Evolutionary conservation across 2,888 invertebrate species (phyloP).

Genomic region (Portevinia maculata): DNA sequence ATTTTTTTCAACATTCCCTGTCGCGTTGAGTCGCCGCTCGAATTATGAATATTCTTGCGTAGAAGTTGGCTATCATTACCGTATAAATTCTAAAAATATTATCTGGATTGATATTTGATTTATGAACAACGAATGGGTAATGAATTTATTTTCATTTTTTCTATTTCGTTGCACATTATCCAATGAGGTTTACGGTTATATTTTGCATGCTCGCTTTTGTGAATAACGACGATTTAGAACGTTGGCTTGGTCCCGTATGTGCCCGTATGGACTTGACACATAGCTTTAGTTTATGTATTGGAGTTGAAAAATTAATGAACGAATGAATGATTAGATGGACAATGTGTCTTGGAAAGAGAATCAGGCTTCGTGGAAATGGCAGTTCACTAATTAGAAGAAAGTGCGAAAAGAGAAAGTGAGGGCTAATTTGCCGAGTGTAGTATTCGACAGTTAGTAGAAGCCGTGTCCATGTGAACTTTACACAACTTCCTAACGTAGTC

Average conservation of each 20-base stretch:
- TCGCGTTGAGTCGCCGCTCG: constrained; percentile 22
- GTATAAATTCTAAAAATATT: constrained; percentile 71
- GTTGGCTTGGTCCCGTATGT: constrained; percentile 45
- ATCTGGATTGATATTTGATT: constrained; percentile 74
- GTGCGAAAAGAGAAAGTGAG: too few species aligned
- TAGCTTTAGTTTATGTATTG: constrained; percentile 57
- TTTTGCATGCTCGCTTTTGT: constrained; percentile 36
- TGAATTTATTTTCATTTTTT: constrained; percentile 45
- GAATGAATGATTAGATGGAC: background rate
- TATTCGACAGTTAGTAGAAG: too few species aligned
- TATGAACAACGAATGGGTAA: constrained; percentile 72
- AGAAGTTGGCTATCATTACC: constrained; percentile 67
- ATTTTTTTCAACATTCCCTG: constrained; percentile 21
- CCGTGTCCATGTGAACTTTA: too few species aligned
- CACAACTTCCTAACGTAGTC: too few species aligned
- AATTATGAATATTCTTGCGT: constrained; percentile 52
- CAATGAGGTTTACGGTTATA: constrained; percentile 63
- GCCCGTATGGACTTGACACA: constrained; percentile 62
- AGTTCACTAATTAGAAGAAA: too few species aligned
- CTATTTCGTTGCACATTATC: constrained; percentile 32
- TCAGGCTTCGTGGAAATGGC: too few species aligned
- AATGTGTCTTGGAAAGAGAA: too few species aligned
- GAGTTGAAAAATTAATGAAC: constrained; percentile 4
- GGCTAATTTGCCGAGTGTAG: too few species aligned
- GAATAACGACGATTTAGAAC: constrained; percentile 18